Evolutionary conservation across 1,140 invertebrate genomes (phyloP).

Genomic region (Euglossa dilemma): DNA sequence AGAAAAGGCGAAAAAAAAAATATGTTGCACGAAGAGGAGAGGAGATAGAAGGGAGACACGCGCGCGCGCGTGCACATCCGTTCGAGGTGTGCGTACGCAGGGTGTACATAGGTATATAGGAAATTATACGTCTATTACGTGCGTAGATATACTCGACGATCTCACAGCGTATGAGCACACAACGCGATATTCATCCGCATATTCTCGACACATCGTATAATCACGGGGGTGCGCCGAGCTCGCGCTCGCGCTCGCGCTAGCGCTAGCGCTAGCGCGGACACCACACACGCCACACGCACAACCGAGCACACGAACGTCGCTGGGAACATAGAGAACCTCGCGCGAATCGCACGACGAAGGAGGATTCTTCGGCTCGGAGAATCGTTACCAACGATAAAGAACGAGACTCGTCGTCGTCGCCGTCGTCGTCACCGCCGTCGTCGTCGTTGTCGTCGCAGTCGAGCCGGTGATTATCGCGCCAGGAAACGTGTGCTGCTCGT

Average conservation of each 20-base stretch:
- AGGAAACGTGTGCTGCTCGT: not conserved
- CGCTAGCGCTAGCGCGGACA: not conserved
- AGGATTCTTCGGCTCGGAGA: not conserved
- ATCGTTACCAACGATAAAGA: constrained; percentile 6
- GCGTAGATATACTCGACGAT: constrained; percentile 45
- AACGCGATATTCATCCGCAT: constrained; percentile 37
- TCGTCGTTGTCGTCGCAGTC: not conserved
- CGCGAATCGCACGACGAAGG: constrained; percentile 22
- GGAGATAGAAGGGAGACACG: not conserved
- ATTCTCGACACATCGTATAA: constrained; percentile 31
- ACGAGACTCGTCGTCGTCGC: not conserved
- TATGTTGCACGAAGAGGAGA: not conserved
- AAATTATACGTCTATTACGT: constrained; percentile 17
- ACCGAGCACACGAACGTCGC: constrained; percentile 14
- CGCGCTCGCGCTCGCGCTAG: not conserved
- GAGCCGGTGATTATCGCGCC: constrained; percentile 16
- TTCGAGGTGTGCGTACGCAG: not conserved
- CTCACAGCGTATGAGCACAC: constrained; percentile 15
- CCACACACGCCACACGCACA: constrained; percentile 18
- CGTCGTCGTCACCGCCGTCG: not conserved
- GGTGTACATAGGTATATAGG: constrained; percentile 13
- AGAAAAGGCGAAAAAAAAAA: constrained; percentile 14
- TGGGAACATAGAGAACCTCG: not conserved
- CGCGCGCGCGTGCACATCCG: constrained; percentile 5
- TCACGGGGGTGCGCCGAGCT: constrained; percentile 4